Evolutionary conservation across 2,888 invertebrate genomes (phyloP), one percentile per base, ranked within the genome.

Genomic region (Scaptomyza flava): DNA sequence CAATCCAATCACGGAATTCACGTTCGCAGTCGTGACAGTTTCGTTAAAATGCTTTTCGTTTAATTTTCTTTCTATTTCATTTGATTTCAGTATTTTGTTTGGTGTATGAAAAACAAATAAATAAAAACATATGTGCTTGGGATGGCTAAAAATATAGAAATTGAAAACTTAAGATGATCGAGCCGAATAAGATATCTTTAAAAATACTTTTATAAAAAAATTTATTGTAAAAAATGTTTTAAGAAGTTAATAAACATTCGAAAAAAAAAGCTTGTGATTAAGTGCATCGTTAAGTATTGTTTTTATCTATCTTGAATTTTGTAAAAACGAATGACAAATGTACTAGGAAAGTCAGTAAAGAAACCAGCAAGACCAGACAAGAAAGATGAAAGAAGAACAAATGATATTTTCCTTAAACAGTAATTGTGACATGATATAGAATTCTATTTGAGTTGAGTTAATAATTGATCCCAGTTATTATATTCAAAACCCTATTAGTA

Each of bases 1-100:
- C 73, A 85, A 89, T 87, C 87, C 86, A 84, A 85, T 89, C 84
- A 85, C 84, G 84, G 76, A 81, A 77, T 81, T 81, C 89, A 87
- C 87, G 85, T 89, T 69, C 71, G 46, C 56, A 62, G 61, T 87
- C 84, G 84, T 85, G 84, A 85, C 84, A 78, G 72, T 89, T 85
- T 83, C 77, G 74, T 77, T 83, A 59, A 83, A 83, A 88, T 70
- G 84, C 54, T 72, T 80, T 87, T 69, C 79, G 70, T 68, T 78
- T 68, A 60, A 77, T 75, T 77, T 73, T 68, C 68, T 48, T 58
- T 50, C 41, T 54, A 36, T 51, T 57, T 62, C 50, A 60, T 68
- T 57, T 47, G 41, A 31, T 50, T 51, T 62, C 43, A 60, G 60
- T 54, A 17, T 47, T 64, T 41, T 85, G 75, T 56, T 69, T 61